Evolutionary conservation across 2,113 vertebrate genomes (phyloP).

Genomic region (Trochalopteron elliotii): DNA sequence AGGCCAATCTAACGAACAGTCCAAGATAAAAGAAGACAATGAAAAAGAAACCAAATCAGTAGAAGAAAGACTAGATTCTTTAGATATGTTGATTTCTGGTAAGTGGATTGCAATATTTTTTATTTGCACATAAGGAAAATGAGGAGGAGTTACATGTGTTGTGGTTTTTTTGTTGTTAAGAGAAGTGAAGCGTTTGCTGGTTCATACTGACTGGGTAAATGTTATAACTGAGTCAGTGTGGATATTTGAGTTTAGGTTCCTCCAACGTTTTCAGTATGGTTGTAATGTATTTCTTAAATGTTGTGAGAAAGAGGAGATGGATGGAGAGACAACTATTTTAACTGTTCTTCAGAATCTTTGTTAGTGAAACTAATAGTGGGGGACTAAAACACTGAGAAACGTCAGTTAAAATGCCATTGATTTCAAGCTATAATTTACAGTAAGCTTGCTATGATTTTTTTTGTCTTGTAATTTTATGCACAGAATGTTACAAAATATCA

Average conservation of each 20-base stretch:
- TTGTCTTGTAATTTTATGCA: background rate
- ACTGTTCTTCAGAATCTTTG: background rate
- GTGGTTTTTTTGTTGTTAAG: background rate
- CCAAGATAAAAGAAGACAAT: slow-evolving; percentile 16
- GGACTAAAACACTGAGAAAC: background rate
- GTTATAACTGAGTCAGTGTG: background rate
- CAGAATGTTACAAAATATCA: background rate
- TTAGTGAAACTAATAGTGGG: background rate
- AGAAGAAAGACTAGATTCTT: slow-evolving; percentile 64
- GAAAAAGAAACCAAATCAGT: slow-evolving; percentile 40
- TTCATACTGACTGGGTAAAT: background rate
- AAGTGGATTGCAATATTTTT: background rate
- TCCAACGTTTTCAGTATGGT: background rate
- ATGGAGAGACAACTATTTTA: background rate
- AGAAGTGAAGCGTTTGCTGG: background rate
- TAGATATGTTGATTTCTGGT: slow-evolving; percentile 61
- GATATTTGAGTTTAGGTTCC: background rate
- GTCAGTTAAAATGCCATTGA: background rate
- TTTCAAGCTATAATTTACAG: background rate
- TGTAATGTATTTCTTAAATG: background rate
- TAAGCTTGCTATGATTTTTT: background rate
- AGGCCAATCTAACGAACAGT: background rate
- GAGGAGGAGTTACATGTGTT: background rate
- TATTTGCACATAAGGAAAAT: background rate
- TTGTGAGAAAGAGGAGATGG: background rate